Evolutionary conservation across 30 jellyfish, hydroid and myxozoan genomes (phyloP).

Genomic region (Aurelia coerulea): DNA sequence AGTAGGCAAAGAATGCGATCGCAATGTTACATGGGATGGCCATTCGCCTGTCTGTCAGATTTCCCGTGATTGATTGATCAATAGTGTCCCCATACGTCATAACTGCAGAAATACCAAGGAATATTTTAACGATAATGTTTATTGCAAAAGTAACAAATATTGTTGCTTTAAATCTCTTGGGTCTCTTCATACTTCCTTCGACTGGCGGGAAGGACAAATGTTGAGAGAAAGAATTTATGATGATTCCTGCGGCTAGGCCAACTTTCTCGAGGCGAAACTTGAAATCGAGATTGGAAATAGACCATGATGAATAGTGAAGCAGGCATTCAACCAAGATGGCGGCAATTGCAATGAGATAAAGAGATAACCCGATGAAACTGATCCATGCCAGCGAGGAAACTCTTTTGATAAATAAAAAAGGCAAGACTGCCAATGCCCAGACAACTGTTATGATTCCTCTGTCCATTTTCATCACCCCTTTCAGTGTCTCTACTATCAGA

Average conservation of each 20-base stretch:
- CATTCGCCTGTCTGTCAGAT: constrained; percentile 18
- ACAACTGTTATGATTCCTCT: constrained; percentile 36
- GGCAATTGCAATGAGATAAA: constrained; percentile 45
- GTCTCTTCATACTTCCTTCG: constrained; percentile 86
- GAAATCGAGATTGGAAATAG: constrained; percentile 30
- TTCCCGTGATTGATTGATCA: constrained; percentile 66
- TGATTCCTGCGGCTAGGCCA: constrained; percentile 81
- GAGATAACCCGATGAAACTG: constrained; percentile 72
- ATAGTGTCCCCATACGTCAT: constrained; percentile 49
- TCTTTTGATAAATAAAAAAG: constrained; percentile 68
- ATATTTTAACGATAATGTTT: constrained; percentile 41
- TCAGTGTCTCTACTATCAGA: constrained; percentile 35
- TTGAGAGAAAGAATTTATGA: constrained; percentile 72
- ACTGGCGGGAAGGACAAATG: constrained; percentile 82
- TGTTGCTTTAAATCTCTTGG: constrained; percentile 34
- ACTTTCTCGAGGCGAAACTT: constrained; percentile 23
- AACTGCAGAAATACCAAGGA: constrained; percentile 72
- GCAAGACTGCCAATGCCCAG: constrained; percentile 78
- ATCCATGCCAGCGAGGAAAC: constrained; percentile 86
- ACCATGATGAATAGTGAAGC: constrained; percentile 38
- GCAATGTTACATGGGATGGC: constrained; percentile 52
- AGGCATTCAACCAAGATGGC: constrained; percentile 51
- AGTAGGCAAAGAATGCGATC: constrained; percentile 72
- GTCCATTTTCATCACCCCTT: constrained; percentile 1
- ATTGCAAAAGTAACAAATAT: constrained; percentile 42